Base-by-base conservation (phyloP, 1,140 invertebrate genomes). In the Nasonia vitripennis region DNA sequence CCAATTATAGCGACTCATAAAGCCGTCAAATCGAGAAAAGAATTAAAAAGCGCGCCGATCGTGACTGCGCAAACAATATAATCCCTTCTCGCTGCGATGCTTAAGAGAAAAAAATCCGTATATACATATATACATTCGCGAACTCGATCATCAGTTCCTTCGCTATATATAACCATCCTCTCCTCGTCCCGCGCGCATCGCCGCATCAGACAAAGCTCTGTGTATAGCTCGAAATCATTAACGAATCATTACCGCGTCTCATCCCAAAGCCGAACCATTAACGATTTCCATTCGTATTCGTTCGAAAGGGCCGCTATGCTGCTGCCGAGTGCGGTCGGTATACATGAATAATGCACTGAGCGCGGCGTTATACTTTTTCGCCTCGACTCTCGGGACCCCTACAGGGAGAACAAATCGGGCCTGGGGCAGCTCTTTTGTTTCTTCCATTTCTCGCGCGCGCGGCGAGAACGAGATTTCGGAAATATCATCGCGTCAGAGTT, bases 221-320 rank as follows among this genome's bases (percentile, higher is more conserved):
- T 37, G 14, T 17, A 7, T 37, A 75, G 68, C 84, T 83, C 84
- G 71, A 89, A 91, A 92, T 92, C 91, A 92, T 93, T 93, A 93
- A 90, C 86, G 87, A 92, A 91, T 92, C 91, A 91, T 92, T 93
- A 93, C 88, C 88, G 79, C 81, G 84, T 89, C 90, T 91, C 92
- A 93, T 92, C 68, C 68, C 91, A 93, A 93, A 93, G 91, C 91
- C 55, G 55, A 62, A 62, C 55, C 89, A 92, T 93, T 93, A 93
- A 92, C 91, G 92, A 93, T 93, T 93, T 93, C 90, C 92, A 92
- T 93, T 92, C 93, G 91, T 92, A 91, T 92, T 91, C 89, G 87
- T 89, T 89, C 87, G 87, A 48, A 88, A 84, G 55, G 88, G 87
- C 87, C 88, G 77, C 85, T 45, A 27, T 27, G 2, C 34, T 37